phyloP scores from a whole-genome alignment of 1,140 invertebrate species.

The Capitella teleta region DNA sequence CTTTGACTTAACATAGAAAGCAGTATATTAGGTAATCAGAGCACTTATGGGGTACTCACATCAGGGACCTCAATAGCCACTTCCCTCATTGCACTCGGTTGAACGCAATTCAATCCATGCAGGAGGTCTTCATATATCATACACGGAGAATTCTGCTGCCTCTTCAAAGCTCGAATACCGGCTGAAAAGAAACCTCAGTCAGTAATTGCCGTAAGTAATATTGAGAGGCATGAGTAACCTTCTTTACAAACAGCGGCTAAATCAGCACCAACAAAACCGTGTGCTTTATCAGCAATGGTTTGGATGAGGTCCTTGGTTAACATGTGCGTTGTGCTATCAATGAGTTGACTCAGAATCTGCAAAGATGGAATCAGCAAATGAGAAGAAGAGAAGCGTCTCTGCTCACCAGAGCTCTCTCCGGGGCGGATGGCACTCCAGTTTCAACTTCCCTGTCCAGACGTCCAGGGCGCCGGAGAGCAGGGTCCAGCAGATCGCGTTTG shows the following conservation, averaged over 20 bases:
- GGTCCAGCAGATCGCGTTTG: slow-evolving; percentile 26
- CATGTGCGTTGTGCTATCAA: not conserved
- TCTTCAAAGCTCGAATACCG: slow-evolving; percentile 34
- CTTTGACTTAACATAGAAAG: no score
- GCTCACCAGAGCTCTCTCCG: slow-evolving; percentile 43
- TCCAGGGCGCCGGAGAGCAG: slow-evolving; percentile 26
- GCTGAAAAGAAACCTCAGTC: not conserved
- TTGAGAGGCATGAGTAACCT: slow-evolving; percentile 19
- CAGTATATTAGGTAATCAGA: no score
- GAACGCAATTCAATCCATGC: slow-evolving; percentile 55
- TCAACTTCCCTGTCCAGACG: slow-evolving; percentile 60
- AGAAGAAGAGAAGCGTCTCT: no score
- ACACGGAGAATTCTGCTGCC: slow-evolving; percentile 8
- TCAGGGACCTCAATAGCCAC: slow-evolving; percentile 60
- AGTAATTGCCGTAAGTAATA: no score
- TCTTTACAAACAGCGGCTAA: slow-evolving; percentile 60
- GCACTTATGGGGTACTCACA: slow-evolving; percentile 20
- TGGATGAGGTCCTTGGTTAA: slow-evolving; percentile 40
- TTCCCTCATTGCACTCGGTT: slow-evolving; percentile 83
- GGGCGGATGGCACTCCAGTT: slow-evolving; percentile 62
- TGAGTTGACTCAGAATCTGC: not conserved
- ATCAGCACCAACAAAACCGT: slow-evolving; percentile 83
- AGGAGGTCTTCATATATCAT: slow-evolving; percentile 40
- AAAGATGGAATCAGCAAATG: not conserved
- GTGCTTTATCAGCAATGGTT: slow-evolving; percentile 56